A percentile compares a stretch with the other conserved stretches of the same genome.
These are phyloP conservation scores for Drosophila kurseongensis DNA, from an alignment of 1,140 invertebrate genomes.

Conservation along the genomic window DNA sequence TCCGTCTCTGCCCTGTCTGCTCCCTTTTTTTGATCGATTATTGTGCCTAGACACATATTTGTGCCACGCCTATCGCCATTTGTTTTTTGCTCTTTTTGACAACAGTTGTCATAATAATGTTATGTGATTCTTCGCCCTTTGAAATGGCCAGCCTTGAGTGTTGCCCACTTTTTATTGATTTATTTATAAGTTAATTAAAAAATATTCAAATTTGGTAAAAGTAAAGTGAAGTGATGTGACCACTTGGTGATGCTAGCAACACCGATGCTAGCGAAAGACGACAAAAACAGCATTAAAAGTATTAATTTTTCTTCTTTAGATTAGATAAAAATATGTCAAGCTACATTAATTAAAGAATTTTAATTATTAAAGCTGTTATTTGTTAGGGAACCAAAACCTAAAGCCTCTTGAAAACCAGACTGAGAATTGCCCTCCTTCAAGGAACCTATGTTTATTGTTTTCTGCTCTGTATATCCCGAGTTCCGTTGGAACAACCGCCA, in stretches of 20 bases:
- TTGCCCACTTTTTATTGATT: slow-evolving; percentile 63
- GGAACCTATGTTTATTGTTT: background rate
- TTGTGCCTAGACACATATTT: slow-evolving; percentile 15
- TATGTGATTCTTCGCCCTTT: slow-evolving; percentile 37
- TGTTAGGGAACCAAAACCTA: too few species aligned
- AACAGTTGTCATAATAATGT: slow-evolving; percentile 70
- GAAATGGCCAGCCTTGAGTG: slow-evolving; percentile 51
- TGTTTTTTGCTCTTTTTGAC: slow-evolving; percentile 2
- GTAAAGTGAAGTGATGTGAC: too few species aligned
- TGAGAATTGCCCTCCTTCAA: too few species aligned
- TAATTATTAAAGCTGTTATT: too few species aligned
- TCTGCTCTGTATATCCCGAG: background rate
- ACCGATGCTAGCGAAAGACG: too few species aligned
- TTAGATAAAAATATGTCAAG: too few species aligned
- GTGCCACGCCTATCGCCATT: slow-evolving; percentile 27
- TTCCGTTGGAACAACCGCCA: background rate
- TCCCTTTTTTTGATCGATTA: slow-evolving; percentile 70
- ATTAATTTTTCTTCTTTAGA: too few species aligned
- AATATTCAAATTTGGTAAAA: slow-evolving; percentile 12
- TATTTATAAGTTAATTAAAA: slow-evolving; percentile 76
- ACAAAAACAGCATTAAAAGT: too few species aligned
- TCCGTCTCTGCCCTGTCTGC: slow-evolving; percentile 4
- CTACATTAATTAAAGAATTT: too few species aligned
- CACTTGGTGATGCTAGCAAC: too few species aligned
- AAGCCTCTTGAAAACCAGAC: too few species aligned